Base-by-base conservation (phyloP, 2,113 vertebrate species). In the Mohoua ochrocephala region DNA sequence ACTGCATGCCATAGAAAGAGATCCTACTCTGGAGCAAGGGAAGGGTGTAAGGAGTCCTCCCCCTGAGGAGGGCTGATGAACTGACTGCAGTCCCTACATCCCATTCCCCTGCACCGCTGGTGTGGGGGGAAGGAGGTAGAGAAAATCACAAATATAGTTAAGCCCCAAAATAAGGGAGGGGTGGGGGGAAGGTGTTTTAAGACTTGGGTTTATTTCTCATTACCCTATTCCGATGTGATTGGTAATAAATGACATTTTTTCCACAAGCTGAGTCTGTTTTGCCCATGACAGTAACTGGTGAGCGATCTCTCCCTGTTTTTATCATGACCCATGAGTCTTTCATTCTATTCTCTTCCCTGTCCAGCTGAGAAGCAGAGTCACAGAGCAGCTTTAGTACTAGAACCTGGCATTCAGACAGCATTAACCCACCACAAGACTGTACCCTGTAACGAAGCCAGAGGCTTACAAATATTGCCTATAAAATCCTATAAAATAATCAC, bases 41-140 rank as follows among this genome's bases (percentile, higher is more conserved):
- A 61, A 76, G 15, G 8, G 9, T 9, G 10, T 8, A 12, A 76
- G 8, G 14, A 42, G 17, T 9, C 8, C 21, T 83, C 17, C 31
- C 16, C 1, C n/a, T 30, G 22, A 77, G 49, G 18, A 63, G 5
- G 18, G 27, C 27, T 35, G 26, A 63, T 42, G 10, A 49, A 69
- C 41, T 35, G 30, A 76, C 15, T 15, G 15, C 49, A 77, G 27
- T 11, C 6, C 41, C 7, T 6, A 42, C 2, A 30, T 30, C 26
- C 30, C 9, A 60, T 8, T 42, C 11, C 30, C 26, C 30, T 28
- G 41, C 27, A 60, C 8, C 0, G 0, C 9, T n/a, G 23, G 13
- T 37, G n/a, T 6, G 1, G 15, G 13, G 16, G 5, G 7, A 26
- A 83, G 41, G 22, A 76, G 21, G 10, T 4, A 63, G 35, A 77